phyloP scores from a whole-genome alignment of 2,797 vertebrate species.

The Myotis findleyi region DNA sequence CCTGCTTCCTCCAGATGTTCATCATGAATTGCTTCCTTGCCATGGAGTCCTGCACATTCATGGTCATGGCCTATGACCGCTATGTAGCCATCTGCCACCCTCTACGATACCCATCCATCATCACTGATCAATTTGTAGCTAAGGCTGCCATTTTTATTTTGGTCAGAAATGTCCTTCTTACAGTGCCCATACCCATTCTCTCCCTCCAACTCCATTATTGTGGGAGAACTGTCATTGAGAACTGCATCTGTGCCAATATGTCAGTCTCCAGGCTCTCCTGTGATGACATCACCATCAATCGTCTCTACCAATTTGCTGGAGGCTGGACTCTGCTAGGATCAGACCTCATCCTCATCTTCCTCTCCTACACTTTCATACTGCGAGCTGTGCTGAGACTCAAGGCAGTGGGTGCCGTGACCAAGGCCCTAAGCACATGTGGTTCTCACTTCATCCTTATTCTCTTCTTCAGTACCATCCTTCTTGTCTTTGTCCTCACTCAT shows the following conservation, averaged over 20 bases:
- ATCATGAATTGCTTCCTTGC: slow-evolving; percentile 85
- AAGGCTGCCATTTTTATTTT: slow-evolving; percentile 50
- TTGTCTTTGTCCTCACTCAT: slow-evolving; percentile 64
- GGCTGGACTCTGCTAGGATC: slow-evolving; percentile 57
- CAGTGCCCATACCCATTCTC: slow-evolving; percentile 50
- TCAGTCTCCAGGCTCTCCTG: slow-evolving; percentile 74
- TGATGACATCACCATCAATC: slow-evolving; percentile 54
- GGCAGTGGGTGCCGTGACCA: slow-evolving; percentile 55
- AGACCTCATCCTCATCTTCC: slow-evolving; percentile 73
- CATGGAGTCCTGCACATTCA: slow-evolving; percentile 85
- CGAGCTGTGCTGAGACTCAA: slow-evolving; percentile 77
- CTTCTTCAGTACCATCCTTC: slow-evolving; percentile 76
- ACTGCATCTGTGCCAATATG: slow-evolving; percentile 79
- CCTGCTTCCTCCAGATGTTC: slow-evolving; percentile 80
- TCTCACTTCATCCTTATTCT: slow-evolving; percentile 77
- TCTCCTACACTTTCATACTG: slow-evolving; percentile 75
- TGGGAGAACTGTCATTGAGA: slow-evolving; percentile 55
- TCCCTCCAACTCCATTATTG: slow-evolving; percentile 65
- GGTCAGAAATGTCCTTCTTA: neutral
- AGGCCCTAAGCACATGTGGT: slow-evolving; percentile 73
- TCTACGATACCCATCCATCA: slow-evolving; percentile 81
- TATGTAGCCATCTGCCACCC: slow-evolving; percentile 83
- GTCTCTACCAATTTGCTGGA: slow-evolving; percentile 27
- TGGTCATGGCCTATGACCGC: slow-evolving; percentile 80
- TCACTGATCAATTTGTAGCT: slow-evolving; percentile 77